Percentiles rank a stretch among this genome's conserved stretches.
phyloP scores from a whole-genome alignment of 2,888 invertebrate genomes.

The Drosophila conformis region DNA sequence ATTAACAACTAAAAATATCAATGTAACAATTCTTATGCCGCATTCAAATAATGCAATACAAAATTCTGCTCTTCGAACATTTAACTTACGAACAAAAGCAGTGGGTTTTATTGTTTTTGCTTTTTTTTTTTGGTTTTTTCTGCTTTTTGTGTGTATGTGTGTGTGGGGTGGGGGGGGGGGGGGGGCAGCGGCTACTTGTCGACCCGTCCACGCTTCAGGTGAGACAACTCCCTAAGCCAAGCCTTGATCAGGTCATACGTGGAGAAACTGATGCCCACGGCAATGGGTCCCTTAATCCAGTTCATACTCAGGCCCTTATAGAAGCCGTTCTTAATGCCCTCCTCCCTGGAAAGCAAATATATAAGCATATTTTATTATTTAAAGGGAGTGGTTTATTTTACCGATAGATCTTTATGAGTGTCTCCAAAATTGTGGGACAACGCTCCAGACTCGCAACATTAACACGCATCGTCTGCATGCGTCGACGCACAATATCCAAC shows the following conservation, averaged over 20 bases:
- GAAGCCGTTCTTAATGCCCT: conserved; percentile 95
- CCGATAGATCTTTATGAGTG: conserved; percentile 90
- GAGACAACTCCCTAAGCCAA: conserved; percentile 86
- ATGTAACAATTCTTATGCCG: conserved; percentile 59
- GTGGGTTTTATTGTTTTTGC: conserved; percentile 38
- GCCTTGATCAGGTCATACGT: conserved; percentile 94
- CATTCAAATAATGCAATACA: conserved; percentile 31
- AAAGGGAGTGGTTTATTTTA: conserved; percentile 83
- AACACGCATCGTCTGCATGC: conserved; percentile 87
- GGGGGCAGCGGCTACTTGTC: conserved; percentile 40
- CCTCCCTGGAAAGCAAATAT: conserved; percentile 88
- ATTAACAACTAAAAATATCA: conserved; percentile 71
- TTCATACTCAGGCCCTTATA: conserved; percentile 99
- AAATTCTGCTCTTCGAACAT: conserved; percentile 21
- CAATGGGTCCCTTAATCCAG: conserved; percentile 97
- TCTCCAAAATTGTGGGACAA: conserved; percentile 88
- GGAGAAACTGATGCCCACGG: conserved; percentile 98
- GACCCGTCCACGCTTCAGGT: conserved; percentile 81
- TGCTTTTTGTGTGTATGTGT: conserved; percentile 22
- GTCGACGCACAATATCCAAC: conserved; percentile 92
- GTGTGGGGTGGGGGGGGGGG: neutral
- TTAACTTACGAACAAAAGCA: conserved; percentile 48
- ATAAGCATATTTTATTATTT: neutral
- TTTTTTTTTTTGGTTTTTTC: conserved; percentile 43
- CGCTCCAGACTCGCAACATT: conserved; percentile 85